Base-by-base conservation (phyloP, 1,140 invertebrate genomes). In the Littorina saxatilis region DNA sequence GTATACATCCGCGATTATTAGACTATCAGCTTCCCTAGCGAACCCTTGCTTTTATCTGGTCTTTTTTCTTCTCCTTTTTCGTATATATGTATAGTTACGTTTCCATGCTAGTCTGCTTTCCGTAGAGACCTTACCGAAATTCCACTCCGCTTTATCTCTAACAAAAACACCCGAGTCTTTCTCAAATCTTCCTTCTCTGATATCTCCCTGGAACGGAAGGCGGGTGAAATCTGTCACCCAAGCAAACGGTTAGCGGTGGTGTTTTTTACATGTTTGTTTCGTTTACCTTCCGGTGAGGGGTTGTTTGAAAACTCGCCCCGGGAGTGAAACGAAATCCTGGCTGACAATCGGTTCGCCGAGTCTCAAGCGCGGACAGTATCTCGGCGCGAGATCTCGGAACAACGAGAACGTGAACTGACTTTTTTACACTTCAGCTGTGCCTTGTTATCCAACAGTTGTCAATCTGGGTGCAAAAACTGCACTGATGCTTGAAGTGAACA, bases 231-330 rank as follows among this genome's bases (percentile, higher is more conserved):
- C 55, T 58, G 55, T 58, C 55, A 58, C 55, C n/a, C 55, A 58
- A 58, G 55, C 55, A 58, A 27, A 4, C 9, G 55, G 13, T 58
- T 58, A 27, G n/a, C 55, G 3, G 4, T 27, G 7, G n/a, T 27
- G n/a, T 5, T 63, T 63, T 63, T 32, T 27, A 63, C n/a, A 32
- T 32, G 61, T 63, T 63, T 1, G 61, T 63, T 63, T 63, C 61
- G 1, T 63, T 63, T 63, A 63, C 61, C n/a, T 63, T 63, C n/a
- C 61, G 61, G 27, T 4, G 29, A 63, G 7, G 61, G 2, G 61
- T 29, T 63, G 61, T 63, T 63, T 27, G 27, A 63, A 63, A 63
- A 63, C 61, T 63, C 27, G 27, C 61, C 61, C 61, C 9, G 61
- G 61, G 29, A 63, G 5, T 29, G 61, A 63, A 63, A 63, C 61